These are phyloP conservation scores for Hesperia comma DNA, from an alignment of 2,888 invertebrate genomes.

Conservation along the genomic window DNA sequence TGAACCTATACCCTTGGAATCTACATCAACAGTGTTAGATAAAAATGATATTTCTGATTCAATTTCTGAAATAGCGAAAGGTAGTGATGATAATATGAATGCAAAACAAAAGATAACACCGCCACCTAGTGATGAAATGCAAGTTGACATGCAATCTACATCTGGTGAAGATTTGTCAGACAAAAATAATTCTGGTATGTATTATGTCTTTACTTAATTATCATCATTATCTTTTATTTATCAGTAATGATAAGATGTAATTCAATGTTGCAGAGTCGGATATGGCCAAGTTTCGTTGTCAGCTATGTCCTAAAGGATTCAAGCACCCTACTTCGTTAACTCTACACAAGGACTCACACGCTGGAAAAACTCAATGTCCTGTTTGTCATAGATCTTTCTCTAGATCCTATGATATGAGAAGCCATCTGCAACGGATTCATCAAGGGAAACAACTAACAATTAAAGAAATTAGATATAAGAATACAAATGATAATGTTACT, in stretches of 20 bases:
- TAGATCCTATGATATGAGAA: conserved; percentile 85
- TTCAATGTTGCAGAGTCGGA: conserved; percentile 77
- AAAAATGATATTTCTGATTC: conserved; percentile 59
- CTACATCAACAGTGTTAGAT: conserved; percentile 46
- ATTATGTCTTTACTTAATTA: conserved; percentile 10
- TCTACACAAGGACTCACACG: conserved; percentile 85
- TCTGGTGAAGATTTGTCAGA: conserved; percentile 76
- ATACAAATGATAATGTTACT: conserved; percentile 65
- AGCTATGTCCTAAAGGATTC: conserved; percentile 85
- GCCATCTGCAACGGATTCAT: conserved; percentile 84
- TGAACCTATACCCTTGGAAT: conserved; percentile 68
- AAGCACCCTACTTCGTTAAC: conserved; percentile 86
- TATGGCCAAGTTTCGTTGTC: conserved; percentile 84
- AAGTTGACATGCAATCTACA: conserved; percentile 70
- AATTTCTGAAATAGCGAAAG: conserved; percentile 53
- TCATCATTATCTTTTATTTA: conserved; percentile 12
- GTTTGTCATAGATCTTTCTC: conserved; percentile 85
- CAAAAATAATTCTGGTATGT: conserved; percentile 64
- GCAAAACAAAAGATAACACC: conserved; percentile 50
- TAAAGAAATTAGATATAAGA: conserved; percentile 79
- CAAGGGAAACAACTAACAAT: conserved; percentile 81
- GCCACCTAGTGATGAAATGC: conserved; percentile 70
- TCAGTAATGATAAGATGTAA: conserved; percentile 16
- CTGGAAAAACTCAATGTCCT: conserved; percentile 86
- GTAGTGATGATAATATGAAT: conserved; percentile 54